Conservation (phyloP, 2,888 invertebrate species). For the Deilephila porcellus region DNA sequence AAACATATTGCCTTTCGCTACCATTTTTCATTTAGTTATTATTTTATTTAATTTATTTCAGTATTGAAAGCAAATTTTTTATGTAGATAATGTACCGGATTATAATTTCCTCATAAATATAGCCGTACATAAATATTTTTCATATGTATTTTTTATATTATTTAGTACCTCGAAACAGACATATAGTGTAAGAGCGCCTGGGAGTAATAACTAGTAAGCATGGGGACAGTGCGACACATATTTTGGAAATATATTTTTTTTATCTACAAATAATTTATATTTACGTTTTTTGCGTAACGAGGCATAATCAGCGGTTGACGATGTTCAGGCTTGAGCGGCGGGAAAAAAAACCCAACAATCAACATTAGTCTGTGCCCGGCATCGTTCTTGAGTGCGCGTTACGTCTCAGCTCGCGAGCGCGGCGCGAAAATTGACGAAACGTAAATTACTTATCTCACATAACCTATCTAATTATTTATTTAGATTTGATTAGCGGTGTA, state of each 20-base stretch:
- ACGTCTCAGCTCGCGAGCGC: conserved; percentile 31
- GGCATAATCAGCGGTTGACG: conserved; percentile 9
- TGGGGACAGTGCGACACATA: no score
- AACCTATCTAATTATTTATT: conserved; percentile 29
- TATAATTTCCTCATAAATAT: no score
- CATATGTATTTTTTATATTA: no score
- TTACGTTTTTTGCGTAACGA: conserved; percentile 9
- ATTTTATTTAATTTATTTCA: no score
- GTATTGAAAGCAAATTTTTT: no score
- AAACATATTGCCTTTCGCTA: no score
- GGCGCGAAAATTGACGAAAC: conserved; percentile 39
- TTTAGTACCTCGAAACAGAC: no score
- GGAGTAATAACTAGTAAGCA: no score
- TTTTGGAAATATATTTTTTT: neutral
- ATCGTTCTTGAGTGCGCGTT: conserved; percentile 42
- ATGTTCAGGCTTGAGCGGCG: conserved; percentile 27
- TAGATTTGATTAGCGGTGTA: conserved; percentile 20
- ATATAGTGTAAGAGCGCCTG: no score
- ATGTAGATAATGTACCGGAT: no score
- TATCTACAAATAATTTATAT: neutral
- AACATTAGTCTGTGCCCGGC: conserved; percentile 44
- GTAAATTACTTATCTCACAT: conserved; percentile 26
- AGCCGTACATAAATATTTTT: no score
- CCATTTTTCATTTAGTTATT: no score
- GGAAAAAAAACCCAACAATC: conserved; percentile 38